Evolutionary conservation across 1,140 invertebrate species (phyloP), one percentile per base, ranked within the genome.

Genomic region (Drosophila cardini): DNA sequence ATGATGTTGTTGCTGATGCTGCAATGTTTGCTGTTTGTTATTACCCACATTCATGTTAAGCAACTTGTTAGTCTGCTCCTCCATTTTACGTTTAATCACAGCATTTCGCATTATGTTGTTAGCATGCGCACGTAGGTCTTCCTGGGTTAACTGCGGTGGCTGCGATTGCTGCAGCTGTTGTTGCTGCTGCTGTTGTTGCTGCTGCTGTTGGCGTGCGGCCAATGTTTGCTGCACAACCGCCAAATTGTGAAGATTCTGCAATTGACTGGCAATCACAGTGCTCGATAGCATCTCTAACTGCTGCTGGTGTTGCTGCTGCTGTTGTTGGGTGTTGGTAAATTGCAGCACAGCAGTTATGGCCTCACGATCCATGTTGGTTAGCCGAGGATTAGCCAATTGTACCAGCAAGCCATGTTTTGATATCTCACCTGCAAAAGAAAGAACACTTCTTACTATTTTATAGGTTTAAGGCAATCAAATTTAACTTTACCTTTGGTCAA

Each of bases 31-130:
- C 18, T 74, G 76, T 30, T 78, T 71, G 40, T 9, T 71, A 32
- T 9, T 52, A 0, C 55, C 53, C 6, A 42, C 42, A 42, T 64
- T 74, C 26, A 84, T 42, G 65, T 79, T 79, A 6, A 80, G 65
- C 10, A 89, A 18, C 36, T 89, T 87, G 1, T 72, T 70, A 13
- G 71, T 76, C 73, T 91, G 90, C 21, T 91, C 90, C 43, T 91
- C 90, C 46, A 91, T 72, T 61, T 90, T 90, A n/a, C 90, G 84
- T 52, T 91, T 91, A 38, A 91, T 83, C 21, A 91, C 83, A 1
- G 90, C 90, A 74, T 91, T 91, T 30, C 90, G 84, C 87, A 91
- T 91, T 64, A 91, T 91, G 4, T 89, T 62, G 60, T 91, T 91
- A 16, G 90, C 81, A 72, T 90, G 90, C 0, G 90, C 82, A 65